phyloP scores from a whole-genome alignment of 2,888 invertebrate genomes.

The Heterodera filipjevi region DNA sequence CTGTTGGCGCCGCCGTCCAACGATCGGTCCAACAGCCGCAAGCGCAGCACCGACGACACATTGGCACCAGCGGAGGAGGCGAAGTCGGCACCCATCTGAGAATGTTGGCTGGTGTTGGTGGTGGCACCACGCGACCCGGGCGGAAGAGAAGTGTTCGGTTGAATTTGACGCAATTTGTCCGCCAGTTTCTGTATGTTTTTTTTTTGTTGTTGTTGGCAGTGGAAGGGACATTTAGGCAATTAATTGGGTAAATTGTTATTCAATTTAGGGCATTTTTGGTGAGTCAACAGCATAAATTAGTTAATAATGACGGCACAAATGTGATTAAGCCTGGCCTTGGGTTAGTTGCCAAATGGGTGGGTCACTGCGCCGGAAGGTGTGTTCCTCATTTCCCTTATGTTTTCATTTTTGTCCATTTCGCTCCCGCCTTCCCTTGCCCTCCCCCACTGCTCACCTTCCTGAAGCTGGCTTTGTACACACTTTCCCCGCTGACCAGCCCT shows the following conservation, averaged over 20 bases:
- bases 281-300: no score
- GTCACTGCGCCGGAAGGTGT: no score
- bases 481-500: constrained; percentile 20
- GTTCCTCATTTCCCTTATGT: no score
- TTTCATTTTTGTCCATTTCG: background rate
- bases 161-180: constrained; percentile 57
- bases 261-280: no score
- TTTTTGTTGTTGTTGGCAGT: background rate
- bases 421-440: no score
- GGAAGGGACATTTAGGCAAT: background rate
- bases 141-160: constrained; percentile 56
- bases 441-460: constrained; percentile 39
- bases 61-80: constrained; percentile 44
- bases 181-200: constrained; percentile 51
- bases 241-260: no score
- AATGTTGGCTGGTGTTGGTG: constrained; percentile 24
- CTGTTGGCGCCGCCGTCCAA: constrained; percentile 21
- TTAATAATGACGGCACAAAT: no score
- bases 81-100: constrained; percentile 26
- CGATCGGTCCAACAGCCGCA: constrained; percentile 27
- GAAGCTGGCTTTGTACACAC: constrained; percentile 43
- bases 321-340: no score
- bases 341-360: no score
- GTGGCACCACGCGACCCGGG: constrained; percentile 34
- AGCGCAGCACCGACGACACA: background rate